phyloP scores from a whole-genome alignment of 2,113 vertebrate species.

The Hippocampus mohnikei region DNA sequence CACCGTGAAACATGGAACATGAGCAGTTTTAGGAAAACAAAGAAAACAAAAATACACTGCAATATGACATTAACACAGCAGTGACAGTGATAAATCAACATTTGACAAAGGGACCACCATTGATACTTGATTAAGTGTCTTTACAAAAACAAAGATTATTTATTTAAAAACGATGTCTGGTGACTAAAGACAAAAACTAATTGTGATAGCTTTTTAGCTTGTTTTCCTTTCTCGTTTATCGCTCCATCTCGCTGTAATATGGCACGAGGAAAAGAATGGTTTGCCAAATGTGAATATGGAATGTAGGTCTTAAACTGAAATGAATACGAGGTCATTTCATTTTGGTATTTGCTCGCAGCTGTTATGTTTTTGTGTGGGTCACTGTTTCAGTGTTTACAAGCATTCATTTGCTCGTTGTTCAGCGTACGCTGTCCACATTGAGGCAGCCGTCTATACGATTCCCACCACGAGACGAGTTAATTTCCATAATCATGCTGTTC shows the following conservation, averaged over 20 bases:
- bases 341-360: slow-evolving; percentile 11
- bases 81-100: slow-evolving; percentile 43
- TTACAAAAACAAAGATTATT: slow-evolving; percentile 98
- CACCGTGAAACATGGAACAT: slow-evolving; percentile 50
- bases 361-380: slow-evolving; percentile 7
- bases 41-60: slow-evolving; percentile 17
- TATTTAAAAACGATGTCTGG: slow-evolving; percentile 95
- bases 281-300: slow-evolving; percentile 33
- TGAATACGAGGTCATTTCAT: neutral
- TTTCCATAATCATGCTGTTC: slow-evolving; percentile 34
- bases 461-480: slow-evolving; percentile 21
- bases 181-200: slow-evolving; percentile 93
- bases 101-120: slow-evolving; percentile 81
- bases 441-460: slow-evolving; percentile 19
- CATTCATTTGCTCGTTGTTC: slow-evolving; percentile 15
- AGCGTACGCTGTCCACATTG: slow-evolving; percentile 6
- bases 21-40: slow-evolving; percentile 49
- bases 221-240: slow-evolving; percentile 65
- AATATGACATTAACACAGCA: slow-evolving; percentile 41
- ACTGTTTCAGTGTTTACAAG: slow-evolving; percentile 5
- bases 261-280: slow-evolving; percentile 70
- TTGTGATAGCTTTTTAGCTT: slow-evolving; percentile 87
- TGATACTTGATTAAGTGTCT: slow-evolving; percentile 98
- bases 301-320: slow-evolving; percentile 21
- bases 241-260: slow-evolving; percentile 65